Percentiles rank a stretch among this genome's conserved stretches.
phyloP scores from a whole-genome alignment of 2,888 invertebrate genomes.

The Heteromyza rotundicornis region DNA sequence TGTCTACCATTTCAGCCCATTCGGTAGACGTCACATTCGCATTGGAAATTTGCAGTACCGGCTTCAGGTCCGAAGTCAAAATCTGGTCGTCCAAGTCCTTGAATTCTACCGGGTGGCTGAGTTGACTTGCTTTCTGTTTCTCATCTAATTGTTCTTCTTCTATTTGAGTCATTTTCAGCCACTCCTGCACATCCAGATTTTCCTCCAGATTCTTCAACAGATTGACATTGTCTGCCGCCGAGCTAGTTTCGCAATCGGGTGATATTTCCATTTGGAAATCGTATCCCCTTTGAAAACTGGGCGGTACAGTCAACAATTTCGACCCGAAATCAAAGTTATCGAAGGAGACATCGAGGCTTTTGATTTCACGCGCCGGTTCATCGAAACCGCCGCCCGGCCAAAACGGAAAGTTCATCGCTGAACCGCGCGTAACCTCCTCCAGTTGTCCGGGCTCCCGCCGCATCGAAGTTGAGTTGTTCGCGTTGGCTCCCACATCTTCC shows the following conservation, averaged over 20 bases:
- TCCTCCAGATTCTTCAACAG: slow-evolving; percentile 54
- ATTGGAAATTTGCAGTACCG: slow-evolving; percentile 74
- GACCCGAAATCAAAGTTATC: slow-evolving; percentile 62
- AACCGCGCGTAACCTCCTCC: slow-evolving; percentile 72
- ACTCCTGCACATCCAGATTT: slow-evolving; percentile 56
- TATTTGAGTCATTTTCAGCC: slow-evolving; percentile 49
- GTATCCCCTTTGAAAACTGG: slow-evolving; percentile 71
- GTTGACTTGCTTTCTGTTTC: background rate
- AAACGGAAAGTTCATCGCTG: slow-evolving; percentile 82
- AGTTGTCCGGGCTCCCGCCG: slow-evolving; percentile 77
- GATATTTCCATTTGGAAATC: slow-evolving; percentile 60
- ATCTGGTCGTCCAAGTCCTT: slow-evolving; percentile 55
- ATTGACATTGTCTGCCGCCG: slow-evolving; percentile 46
- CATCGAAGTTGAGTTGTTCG: slow-evolving; percentile 81
- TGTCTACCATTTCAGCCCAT: slow-evolving; percentile 89
- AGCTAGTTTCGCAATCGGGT: background rate
- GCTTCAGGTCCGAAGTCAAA: slow-evolving; percentile 63
- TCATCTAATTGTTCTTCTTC: slow-evolving; percentile 33
- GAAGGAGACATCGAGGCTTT: slow-evolving; percentile 54
- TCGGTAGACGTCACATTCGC: slow-evolving; percentile 66
- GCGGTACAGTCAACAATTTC: slow-evolving; percentile 67
- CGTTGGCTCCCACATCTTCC: slow-evolving; percentile 69
- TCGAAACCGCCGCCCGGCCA: slow-evolving; percentile 84
- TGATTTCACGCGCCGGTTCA: slow-evolving; percentile 64
- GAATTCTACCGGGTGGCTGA: slow-evolving; percentile 39